Conservation (phyloP, 2,797 vertebrate genomes). For the Acridotheres tristis region DNA sequence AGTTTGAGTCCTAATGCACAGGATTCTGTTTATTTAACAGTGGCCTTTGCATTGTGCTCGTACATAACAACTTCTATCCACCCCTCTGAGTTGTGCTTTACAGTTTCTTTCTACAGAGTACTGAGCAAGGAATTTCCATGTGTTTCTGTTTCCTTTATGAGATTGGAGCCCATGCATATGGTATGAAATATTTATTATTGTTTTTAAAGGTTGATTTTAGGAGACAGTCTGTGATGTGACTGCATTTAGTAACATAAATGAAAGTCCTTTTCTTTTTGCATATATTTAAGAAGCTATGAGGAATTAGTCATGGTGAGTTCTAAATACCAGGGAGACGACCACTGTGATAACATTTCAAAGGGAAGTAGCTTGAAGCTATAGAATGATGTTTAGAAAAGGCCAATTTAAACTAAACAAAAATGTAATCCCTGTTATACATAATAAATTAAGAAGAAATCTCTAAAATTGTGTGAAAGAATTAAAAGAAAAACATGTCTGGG, state of each 20-base stretch:
- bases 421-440: background rate
- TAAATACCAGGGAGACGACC: background rate
- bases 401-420: slow-evolving; percentile 22
- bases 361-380: background rate
- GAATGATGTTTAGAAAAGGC: background rate
- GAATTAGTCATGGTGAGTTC: slow-evolving; percentile 12
- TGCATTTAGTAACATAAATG: slow-evolving; percentile 25
- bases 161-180: background rate
- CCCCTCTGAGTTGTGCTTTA: background rate
- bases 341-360: background rate
- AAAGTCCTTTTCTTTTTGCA: background rate
- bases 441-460: background rate
- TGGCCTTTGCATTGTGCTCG: background rate
- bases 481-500: background rate
- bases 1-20: background rate
- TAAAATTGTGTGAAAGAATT: background rate
- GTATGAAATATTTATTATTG: slow-evolving; percentile 24
- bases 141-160: background rate
- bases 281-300: background rate
- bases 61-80: background rate
- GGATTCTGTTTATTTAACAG: background rate
- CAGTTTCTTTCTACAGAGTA: background rate
- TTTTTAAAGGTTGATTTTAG: slow-evolving; percentile 25
- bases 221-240: slow-evolving; percentile 2
- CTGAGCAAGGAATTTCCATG: background rate